These are phyloP conservation scores for Drosophila koepferae DNA, from an alignment of 2,888 invertebrate genomes.

Conservation along the genomic window DNA sequence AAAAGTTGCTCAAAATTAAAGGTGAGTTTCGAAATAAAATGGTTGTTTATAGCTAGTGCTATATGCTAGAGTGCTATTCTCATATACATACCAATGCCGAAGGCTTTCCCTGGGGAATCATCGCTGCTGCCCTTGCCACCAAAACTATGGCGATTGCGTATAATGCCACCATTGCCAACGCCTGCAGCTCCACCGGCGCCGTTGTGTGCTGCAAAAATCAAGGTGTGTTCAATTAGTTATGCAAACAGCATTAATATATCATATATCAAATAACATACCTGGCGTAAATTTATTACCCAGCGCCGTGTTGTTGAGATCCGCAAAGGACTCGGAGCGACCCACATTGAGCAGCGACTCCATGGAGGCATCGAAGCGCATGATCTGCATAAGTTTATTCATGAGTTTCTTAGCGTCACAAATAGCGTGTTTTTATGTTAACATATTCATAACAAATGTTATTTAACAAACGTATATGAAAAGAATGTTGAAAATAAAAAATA, in stretches of 20 bases:
- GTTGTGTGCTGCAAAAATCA: constrained; percentile 64
- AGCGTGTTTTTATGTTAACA: constrained; percentile 28
- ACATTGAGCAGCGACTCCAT: constrained; percentile 91
- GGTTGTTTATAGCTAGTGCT: constrained; percentile 14
- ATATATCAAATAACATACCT: constrained; percentile 47
- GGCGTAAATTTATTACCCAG: constrained; percentile 67
- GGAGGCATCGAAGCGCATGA: constrained; percentile 92
- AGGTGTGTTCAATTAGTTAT: constrained; percentile 13
- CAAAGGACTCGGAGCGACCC: constrained; percentile 93
- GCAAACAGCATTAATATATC: constrained; percentile 11
- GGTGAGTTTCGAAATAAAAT: constrained; percentile 56
- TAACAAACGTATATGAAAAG: constrained; percentile 60
- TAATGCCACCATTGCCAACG: constrained; percentile 59
- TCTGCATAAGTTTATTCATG: constrained; percentile 86
- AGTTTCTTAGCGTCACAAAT: constrained; percentile 74
- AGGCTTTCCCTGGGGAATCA: constrained; percentile 89
- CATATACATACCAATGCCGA: constrained; percentile 90
- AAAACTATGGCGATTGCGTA: constrained; percentile 86
- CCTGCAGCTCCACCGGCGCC: constrained; percentile 46
- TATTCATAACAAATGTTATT: constrained; percentile 60
- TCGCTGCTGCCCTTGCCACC: constrained; percentile 87
- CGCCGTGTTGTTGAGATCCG: constrained; percentile 90
- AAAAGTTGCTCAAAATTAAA: constrained; percentile 63
- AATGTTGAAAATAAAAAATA: constrained; percentile 51
- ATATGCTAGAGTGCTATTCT: constrained; percentile 3